Percentiles rank a stretch among this genome's conserved stretches.
Evolutionary conservation across 2,797 vertebrate genomes (phyloP).

Genomic region (Cyprinella venusta): DNA sequence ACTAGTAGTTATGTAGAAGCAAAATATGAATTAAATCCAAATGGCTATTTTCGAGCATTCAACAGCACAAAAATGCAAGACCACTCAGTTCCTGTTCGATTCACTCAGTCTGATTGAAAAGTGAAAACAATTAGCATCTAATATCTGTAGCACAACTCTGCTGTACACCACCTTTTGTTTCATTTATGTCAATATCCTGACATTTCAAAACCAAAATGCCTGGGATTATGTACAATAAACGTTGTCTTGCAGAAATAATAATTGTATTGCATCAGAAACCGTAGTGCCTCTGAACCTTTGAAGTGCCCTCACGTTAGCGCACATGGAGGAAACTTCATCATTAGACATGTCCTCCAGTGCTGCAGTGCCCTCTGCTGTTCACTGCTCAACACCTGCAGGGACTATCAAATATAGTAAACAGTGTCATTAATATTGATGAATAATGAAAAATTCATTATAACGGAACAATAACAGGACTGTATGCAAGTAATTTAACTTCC

Average conservation of each 20-base stretch:
- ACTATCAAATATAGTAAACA: slow-evolving; percentile 61
- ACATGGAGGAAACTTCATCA: slow-evolving; percentile 61
- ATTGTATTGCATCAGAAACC: slow-evolving; percentile 54
- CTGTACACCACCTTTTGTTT: not conserved
- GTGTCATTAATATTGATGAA: slow-evolving; percentile 68
- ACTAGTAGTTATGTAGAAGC: not conserved
- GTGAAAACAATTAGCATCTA: slow-evolving; percentile 9
- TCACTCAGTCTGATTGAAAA: not conserved
- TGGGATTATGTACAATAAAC: slow-evolving; percentile 32
- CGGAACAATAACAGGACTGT: slow-evolving; percentile 4
- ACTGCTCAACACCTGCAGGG: slow-evolving; percentile 51
- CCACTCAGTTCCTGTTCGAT: not conserved
- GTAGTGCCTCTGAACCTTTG: slow-evolving; percentile 36
- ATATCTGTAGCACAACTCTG: not conserved
- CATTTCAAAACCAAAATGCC: slow-evolving; percentile 30
- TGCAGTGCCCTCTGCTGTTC: slow-evolving; percentile 72
- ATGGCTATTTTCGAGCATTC: not conserved
- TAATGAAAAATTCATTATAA: slow-evolving; percentile 55
- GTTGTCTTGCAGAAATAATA: slow-evolving; percentile 49
- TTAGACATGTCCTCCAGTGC: slow-evolving; percentile 60
- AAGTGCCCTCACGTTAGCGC: slow-evolving; percentile 52
- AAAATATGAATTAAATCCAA: not conserved
- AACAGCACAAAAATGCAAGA: not conserved
- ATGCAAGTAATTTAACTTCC: slow-evolving; percentile 5
- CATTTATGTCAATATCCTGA: slow-evolving; percentile 2